These are phyloP conservation scores for Dicentrarchus labrax DNA, from an alignment of 2,113 vertebrate species.

Conservation along the genomic window DNA sequence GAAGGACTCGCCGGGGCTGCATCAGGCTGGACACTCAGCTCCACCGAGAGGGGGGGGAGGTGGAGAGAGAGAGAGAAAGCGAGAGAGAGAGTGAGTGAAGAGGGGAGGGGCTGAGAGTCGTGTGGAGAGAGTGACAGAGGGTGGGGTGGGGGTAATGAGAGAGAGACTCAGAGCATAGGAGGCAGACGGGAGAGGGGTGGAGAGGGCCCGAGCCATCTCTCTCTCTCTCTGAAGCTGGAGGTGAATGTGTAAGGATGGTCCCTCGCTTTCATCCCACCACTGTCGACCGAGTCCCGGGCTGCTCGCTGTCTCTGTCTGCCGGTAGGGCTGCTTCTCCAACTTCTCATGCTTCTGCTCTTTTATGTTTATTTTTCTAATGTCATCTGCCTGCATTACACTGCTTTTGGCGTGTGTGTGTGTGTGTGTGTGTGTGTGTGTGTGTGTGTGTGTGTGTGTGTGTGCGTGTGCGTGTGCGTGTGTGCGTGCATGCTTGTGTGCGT, in stretches of 20 bases:
- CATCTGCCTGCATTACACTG: neutral
- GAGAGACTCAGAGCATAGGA: conserved; percentile 47
- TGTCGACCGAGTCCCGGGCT: conserved; percentile 32
- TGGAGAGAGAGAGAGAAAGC: conserved; percentile 48
- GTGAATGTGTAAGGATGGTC: conserved; percentile 70
- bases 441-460: conserved; percentile 17
- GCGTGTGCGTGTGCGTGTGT: conserved; percentile 6
- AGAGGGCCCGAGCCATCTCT: conserved; percentile 72
- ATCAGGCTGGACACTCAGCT: conserved; percentile 57
- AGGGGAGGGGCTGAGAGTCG: conserved; percentile 46
- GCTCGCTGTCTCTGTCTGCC: conserved; percentile 39
- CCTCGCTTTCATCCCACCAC: conserved; percentile 35
- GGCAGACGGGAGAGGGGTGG: conserved; percentile 40
- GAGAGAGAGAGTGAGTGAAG: conserved; percentile 52
- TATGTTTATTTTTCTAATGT: neutral
- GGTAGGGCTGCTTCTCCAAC: conserved; percentile 62
- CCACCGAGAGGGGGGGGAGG: conserved; percentile 39
- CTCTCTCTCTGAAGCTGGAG: conserved; percentile 68
- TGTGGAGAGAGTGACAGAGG: conserved; percentile 55
- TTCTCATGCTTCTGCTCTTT: neutral
- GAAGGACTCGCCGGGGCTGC: conserved; percentile 45
- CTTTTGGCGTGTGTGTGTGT: conserved; percentile 20
- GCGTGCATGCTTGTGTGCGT: conserved; percentile 7
- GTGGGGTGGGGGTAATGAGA: neutral
- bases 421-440: neutral